These are phyloP conservation scores for Peromyscus attwateri DNA, from an alignment of 2,797 vertebrate species.

Conservation along the genomic window DNA sequence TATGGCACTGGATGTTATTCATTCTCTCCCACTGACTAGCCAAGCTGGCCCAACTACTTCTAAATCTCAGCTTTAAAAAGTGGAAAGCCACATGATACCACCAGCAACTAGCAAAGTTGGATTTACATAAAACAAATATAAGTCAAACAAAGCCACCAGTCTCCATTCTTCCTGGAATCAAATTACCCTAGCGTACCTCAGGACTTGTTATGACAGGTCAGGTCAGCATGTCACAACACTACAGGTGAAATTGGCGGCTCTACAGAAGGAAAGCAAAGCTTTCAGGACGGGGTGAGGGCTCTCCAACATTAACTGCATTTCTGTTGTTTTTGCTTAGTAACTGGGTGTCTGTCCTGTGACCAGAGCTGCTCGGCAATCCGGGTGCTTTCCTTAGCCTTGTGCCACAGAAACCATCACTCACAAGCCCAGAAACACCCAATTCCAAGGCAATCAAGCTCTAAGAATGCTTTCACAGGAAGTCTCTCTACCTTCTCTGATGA, in stretches of 20 bases:
- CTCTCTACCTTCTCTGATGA: background rate
- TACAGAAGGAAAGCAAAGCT: background rate
- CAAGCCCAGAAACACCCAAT: background rate
- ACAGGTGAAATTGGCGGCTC: background rate
- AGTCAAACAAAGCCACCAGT: slow-evolving; percentile 3
- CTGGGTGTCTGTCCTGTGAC: background rate
- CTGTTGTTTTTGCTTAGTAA: background rate
- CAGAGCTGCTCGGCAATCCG: background rate
- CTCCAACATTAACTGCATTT: background rate
- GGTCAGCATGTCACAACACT: background rate
- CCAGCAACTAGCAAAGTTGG: background rate
- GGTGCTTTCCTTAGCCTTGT: background rate
- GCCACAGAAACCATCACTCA: background rate
- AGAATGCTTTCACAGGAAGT: background rate
- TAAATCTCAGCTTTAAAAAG: background rate
- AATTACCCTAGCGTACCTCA: background rate
- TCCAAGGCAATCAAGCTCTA: background rate
- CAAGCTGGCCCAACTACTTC: background rate
- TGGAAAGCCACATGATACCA: background rate
- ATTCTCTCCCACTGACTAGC: background rate
- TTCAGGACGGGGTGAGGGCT: background rate
- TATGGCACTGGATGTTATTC: background rate
- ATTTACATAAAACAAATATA: slow-evolving; percentile 51
- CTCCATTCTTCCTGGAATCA: slow-evolving; percentile 23
- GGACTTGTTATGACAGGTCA: background rate